These are phyloP conservation scores for Vultur gryphus DNA, from an alignment of 2,797 vertebrate genomes.

Conservation along the genomic window DNA sequence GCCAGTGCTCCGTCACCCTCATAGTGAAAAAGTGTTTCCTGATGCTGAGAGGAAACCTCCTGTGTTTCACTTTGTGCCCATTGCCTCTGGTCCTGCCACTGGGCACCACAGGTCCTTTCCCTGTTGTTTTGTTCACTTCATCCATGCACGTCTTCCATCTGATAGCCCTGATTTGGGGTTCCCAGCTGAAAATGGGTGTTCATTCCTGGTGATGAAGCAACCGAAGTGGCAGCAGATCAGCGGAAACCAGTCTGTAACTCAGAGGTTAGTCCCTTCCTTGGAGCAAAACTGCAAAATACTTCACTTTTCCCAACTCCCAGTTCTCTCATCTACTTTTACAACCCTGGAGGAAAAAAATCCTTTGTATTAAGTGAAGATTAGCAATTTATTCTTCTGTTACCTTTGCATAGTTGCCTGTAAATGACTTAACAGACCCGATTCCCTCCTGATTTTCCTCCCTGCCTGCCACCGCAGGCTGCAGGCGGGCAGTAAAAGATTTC, in stretches of 20 bases:
- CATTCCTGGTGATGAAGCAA: background rate
- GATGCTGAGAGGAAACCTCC: background rate
- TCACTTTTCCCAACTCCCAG: background rate
- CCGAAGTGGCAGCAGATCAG: background rate
- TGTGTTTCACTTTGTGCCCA: too few relatives aligned
- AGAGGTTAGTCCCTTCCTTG: background rate
- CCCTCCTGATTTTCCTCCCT: background rate
- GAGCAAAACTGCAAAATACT: background rate
- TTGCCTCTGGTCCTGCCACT: background rate
- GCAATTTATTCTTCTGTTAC: background rate
- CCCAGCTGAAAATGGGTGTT: background rate
- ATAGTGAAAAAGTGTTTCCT: background rate
- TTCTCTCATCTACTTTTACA: background rate
- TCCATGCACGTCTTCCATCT: background rate
- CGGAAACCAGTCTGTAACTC: background rate
- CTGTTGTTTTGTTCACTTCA: background rate
- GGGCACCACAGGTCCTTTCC: background rate
- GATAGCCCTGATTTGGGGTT: too few relatives aligned
- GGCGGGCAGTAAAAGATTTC: background rate
- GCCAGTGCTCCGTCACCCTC: background rate
- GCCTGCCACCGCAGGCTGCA: background rate
- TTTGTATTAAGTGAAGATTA: background rate
- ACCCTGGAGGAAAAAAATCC: background rate
- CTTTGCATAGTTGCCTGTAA: background rate
- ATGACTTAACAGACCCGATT: background rate